These are phyloP conservation scores for Delichon dasypus DNA, from an alignment of 2,797 vertebrate species.

Conservation along the genomic window DNA sequence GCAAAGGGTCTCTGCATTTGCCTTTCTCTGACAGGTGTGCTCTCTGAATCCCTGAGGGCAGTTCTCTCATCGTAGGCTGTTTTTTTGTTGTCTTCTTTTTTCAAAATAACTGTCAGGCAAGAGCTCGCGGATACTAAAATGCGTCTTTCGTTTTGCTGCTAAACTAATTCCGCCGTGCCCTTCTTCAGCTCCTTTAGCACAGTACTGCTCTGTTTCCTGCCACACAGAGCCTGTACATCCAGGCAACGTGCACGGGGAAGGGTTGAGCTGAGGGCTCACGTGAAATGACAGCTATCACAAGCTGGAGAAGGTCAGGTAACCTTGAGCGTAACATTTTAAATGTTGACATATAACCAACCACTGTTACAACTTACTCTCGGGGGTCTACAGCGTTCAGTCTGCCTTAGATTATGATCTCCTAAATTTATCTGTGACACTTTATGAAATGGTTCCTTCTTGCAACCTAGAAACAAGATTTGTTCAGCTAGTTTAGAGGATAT, in stretches of 20 bases:
- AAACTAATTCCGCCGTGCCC: neutral
- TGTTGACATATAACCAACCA: neutral
- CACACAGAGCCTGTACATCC: neutral
- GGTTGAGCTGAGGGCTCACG: neutral
- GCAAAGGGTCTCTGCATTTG: neutral
- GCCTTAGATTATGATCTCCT: slow-evolving; percentile 9
- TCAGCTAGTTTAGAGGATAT: neutral
- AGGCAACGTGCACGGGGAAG: neutral
- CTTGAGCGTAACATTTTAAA: neutral
- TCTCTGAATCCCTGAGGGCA: neutral
- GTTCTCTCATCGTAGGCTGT: neutral
- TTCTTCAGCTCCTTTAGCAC: neutral
- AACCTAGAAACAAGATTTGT: neutral
- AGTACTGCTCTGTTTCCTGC: neutral
- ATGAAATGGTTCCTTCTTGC: neutral
- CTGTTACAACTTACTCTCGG: neutral
- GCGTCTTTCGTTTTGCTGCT: neutral
- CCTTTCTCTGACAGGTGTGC: neutral
- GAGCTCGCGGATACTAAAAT: neutral
- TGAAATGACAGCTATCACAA: neutral
- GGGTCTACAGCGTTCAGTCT: neutral
- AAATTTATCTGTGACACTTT: slow-evolving; percentile 17
- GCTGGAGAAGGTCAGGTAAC: neutral
- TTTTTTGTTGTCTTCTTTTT: neutral
- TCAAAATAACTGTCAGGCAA: neutral